These are phyloP conservation scores for Drosophila acutilabella DNA, from an alignment of 2,888 invertebrate species.

Conservation along the genomic window DNA sequence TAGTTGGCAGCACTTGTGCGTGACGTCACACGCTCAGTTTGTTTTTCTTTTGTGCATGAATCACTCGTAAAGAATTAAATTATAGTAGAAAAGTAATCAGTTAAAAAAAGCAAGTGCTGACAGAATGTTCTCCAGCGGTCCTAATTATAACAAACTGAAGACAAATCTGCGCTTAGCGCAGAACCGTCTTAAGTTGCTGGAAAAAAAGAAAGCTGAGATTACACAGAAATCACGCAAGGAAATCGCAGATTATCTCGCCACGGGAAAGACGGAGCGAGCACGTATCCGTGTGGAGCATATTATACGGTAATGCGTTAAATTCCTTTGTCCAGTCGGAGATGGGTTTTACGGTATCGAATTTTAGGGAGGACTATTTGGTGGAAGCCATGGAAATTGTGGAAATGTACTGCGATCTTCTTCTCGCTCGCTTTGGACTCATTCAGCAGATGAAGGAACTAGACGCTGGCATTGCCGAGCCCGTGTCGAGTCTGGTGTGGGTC, in stretches of 20 bases:
- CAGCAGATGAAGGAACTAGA: slow-evolving; percentile 98
- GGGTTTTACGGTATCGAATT: background rate
- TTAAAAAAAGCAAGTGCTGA: slow-evolving; percentile 22
- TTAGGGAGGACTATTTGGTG: slow-evolving; percentile 98
- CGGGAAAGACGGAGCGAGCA: slow-evolving; percentile 94
- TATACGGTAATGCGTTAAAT: slow-evolving; percentile 88
- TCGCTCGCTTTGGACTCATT: slow-evolving; percentile 98
- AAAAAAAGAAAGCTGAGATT: slow-evolving; percentile 99
- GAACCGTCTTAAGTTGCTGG: slow-evolving; percentile 96
- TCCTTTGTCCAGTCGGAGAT: background rate
- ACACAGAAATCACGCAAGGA: slow-evolving; percentile 97
- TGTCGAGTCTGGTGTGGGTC: slow-evolving; percentile 96
- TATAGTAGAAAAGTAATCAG: slow-evolving; percentile 19
- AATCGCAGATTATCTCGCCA: slow-evolving; percentile 97
- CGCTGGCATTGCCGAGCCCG: slow-evolving; percentile 97
- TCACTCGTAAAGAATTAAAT: slow-evolving; percentile 47
- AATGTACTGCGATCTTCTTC: slow-evolving; percentile 98
- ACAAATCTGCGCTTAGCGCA: slow-evolving; percentile 97
- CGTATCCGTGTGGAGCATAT: slow-evolving; percentile 99
- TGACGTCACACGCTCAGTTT: slow-evolving; percentile 67
- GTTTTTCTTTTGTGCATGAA: slow-evolving; percentile 62
- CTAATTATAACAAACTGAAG: slow-evolving; percentile 98
- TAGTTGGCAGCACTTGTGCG: slow-evolving; percentile 34
- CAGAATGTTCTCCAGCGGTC: slow-evolving; percentile 94
- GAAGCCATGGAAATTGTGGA: slow-evolving; percentile 99